Evolutionary conservation across 2,113 vertebrate species (phyloP).

Genomic region (Collichthys lucidus): DNA sequence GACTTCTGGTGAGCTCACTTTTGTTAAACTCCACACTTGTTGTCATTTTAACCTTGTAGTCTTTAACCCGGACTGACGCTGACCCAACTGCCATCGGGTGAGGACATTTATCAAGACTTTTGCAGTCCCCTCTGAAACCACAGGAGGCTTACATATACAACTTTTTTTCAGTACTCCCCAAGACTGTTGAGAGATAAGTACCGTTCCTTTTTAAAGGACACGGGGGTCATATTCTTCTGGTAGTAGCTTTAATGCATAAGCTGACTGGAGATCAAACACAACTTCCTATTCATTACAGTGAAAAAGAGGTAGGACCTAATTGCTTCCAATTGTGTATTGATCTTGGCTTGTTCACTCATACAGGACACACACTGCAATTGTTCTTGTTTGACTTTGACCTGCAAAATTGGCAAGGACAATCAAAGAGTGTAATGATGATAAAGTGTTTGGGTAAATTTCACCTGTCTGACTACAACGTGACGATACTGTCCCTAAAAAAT

Average conservation of each 20-base stretch:
- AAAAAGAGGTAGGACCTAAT: background rate
- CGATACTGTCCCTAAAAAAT: background rate
- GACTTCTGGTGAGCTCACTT: background rate
- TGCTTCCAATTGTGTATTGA: background rate
- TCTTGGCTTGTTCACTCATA: background rate
- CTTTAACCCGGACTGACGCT: too few relatives aligned
- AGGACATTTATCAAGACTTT: too few relatives aligned
- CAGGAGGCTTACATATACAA: too few relatives aligned
- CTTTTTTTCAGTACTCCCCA: too few relatives aligned
- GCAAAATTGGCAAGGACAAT: background rate
- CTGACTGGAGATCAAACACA: background rate
- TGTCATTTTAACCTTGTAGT: too few relatives aligned
- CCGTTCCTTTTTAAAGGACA: too few relatives aligned
- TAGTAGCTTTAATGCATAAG: background rate
- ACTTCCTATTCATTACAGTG: background rate
- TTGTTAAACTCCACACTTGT: background rate
- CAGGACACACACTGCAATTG: too few relatives aligned
- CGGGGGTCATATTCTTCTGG: background rate
- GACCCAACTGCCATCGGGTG: too few relatives aligned
- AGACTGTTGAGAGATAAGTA: too few relatives aligned
- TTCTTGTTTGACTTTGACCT: too few relatives aligned
- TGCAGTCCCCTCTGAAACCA: too few relatives aligned
- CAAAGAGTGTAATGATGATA: background rate
- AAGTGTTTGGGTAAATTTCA: background rate
- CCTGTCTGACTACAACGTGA: background rate